Percentiles rank a stretch among this genome's conserved stretches.
Conservation (phyloP, 2,113 vertebrate species). For the Pseudopodoces humilis region DNA sequence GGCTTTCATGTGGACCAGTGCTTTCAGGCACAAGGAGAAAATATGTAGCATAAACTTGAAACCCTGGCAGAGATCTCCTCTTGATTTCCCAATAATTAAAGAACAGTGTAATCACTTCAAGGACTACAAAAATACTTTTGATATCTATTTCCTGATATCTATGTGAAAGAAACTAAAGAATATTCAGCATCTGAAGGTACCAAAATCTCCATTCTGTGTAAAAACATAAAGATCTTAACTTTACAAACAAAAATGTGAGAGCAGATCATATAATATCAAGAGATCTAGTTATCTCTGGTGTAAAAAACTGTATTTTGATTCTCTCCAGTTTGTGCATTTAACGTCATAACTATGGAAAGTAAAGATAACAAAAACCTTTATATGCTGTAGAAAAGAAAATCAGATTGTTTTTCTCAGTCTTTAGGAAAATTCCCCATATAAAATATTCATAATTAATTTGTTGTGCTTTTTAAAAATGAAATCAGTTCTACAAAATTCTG, state of each 20-base stretch:
- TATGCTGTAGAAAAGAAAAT: not conserved
- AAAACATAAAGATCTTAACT: not conserved
- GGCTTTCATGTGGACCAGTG: not conserved
- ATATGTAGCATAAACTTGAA: not conserved
- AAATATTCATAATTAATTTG: not conserved
- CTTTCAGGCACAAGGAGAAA: not conserved
- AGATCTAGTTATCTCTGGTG: not conserved
- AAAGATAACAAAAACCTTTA: not conserved
- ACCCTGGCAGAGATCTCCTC: not conserved
- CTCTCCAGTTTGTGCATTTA: not conserved
- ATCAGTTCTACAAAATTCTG: not conserved
- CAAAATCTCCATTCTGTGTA: not conserved
- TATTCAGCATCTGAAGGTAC: not conserved
- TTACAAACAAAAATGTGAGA: not conserved
- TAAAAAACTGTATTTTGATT: not conserved
- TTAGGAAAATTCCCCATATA: not conserved
- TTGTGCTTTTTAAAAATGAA: not conserved
- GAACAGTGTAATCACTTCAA: not conserved
- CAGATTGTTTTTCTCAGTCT: not conserved
- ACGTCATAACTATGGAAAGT: not conserved
- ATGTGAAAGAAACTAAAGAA: not conserved
- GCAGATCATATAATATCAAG: not conserved
- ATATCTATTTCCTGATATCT: not conserved
- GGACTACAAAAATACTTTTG: not conserved
- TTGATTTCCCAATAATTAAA: not conserved